Base-by-base conservation (phyloP, 2,888 invertebrate genomes). In the Lepidocyrtoides sp. region DNA sequence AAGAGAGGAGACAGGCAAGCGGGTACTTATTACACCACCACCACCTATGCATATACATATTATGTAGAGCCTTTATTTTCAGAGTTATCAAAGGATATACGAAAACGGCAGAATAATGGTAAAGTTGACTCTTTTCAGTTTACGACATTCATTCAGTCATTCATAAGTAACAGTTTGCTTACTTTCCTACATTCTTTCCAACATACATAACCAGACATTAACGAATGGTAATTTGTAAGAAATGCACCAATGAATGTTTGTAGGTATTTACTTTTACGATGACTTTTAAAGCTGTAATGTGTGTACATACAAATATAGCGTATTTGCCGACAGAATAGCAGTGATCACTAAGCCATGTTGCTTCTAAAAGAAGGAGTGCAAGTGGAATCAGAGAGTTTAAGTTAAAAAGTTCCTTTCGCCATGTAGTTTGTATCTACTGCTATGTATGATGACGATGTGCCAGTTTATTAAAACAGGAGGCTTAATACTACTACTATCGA, bases 391-490 rank as follows among this genome's bases (percentile, higher is more conserved):
- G n/a, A 41, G 26, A 75, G 44, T 23, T n/a, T 0, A 86, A 86
- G 86, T 63, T 86, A 57, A 85, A 72, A 85, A 86, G 86, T 77
- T 77, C n/a, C 41, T 14, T 66, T 82, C n/a, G 36, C 66, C 23
- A 4, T n/a, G 63, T 10, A 63, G 7, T 26, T n/a, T 72, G 7
- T 3, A 5, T 63, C 63, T 26, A 2, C 17, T 63, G 23, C 54
- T 20, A 36, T 36, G 26, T 4, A 41, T 51, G 77, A 75, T 29
- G 54, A 87, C 79, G 77, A 87, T 87, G 87, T 79, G 82, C 44
- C 83, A 83, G 82, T 89, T 89, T 89, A 89, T 89, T 89, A 89
- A 82, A 89, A 82, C 82, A 72, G 72, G 44, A 79, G 88, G 88
- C 79, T 88, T 88, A 88, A 88, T 72, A 23, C 44, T 60, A 72